A percentile compares a stretch with the other conserved stretches of the same genome.
Evolutionary conservation across 2,888 invertebrate species (phyloP).

Genomic region (Neria commutata): DNA sequence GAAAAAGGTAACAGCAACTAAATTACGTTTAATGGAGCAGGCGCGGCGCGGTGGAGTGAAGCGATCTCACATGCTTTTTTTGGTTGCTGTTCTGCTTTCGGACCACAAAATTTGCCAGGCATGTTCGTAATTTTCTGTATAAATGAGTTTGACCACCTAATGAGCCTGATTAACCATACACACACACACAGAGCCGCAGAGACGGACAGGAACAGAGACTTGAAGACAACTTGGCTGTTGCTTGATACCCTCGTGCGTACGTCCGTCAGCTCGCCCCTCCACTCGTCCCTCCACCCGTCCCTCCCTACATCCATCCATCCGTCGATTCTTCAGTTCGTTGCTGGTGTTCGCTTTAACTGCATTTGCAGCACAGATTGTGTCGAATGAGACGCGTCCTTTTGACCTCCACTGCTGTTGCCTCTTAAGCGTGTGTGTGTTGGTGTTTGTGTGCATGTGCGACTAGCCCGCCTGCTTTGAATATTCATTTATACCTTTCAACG

Average conservation of each 20-base stretch:
- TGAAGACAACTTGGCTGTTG: neutral
- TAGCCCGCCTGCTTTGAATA: neutral
- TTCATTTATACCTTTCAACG: no score
- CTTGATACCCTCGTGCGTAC: neutral
- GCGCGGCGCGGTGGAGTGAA: constrained; percentile 25
- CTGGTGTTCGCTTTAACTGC: constrained; percentile 49
- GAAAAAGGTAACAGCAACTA: constrained; percentile 52
- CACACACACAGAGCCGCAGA: constrained; percentile 8
- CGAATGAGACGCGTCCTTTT: constrained; percentile 57
- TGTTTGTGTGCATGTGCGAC: no score
- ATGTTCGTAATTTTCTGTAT: constrained; percentile 56
- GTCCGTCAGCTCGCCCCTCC: constrained; percentile 1
- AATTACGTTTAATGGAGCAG: constrained; percentile 60
- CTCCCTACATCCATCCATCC: neutral
- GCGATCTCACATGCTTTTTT: constrained; percentile 50
- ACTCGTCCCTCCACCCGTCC: neutral
- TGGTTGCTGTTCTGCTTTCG: no score
- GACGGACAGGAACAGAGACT: neutral
- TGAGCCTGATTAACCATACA: constrained; percentile 57
- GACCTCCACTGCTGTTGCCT: constrained; percentile 42
- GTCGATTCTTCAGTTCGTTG: constrained; percentile 4
- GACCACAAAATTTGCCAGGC: constrained; percentile 53
- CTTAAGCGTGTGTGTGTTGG: constrained; percentile 9
- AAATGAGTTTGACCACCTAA: constrained; percentile 57
- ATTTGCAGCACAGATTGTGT: constrained; percentile 53